phyloP scores from a whole-genome alignment of 2,888 invertebrate species.

The Carabus problematicus region DNA sequence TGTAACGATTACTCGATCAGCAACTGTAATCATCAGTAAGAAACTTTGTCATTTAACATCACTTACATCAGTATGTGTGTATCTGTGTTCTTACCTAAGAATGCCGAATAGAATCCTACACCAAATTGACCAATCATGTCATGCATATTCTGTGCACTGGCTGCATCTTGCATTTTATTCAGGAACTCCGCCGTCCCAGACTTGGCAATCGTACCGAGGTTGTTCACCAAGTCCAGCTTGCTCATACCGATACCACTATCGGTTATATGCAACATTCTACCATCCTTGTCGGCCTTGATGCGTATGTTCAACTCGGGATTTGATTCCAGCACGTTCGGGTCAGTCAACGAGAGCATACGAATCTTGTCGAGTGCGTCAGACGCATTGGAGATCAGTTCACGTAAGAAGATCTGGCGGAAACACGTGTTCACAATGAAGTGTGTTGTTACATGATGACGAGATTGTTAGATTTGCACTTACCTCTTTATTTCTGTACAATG shows the following conservation, averaged over 20 bases:
- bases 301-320: slow-evolving; percentile 87
- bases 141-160: slow-evolving; percentile 77
- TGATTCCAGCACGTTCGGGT: slow-evolving; percentile 77
- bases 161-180: slow-evolving; percentile 82
- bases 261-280: slow-evolving; percentile 88
- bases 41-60: slow-evolving; percentile 38
- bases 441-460: slow-evolving; percentile 24
- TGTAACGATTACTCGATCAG: slow-evolving; percentile 94
- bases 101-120: slow-evolving; percentile 99
- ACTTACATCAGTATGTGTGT: no score
- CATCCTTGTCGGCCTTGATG: slow-evolving; percentile 93
- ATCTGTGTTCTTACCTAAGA: slow-evolving; percentile 64
- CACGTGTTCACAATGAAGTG: no score
- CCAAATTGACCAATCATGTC: slow-evolving; percentile 99
- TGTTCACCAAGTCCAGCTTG: slow-evolving; percentile 88
- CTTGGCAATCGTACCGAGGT: slow-evolving; percentile 98
- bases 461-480: slow-evolving; percentile 57
- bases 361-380: slow-evolving; percentile 99
- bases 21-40: slow-evolving; percentile 70
- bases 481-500: slow-evolving; percentile 98
- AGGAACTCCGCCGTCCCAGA: slow-evolving; percentile 97
- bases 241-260: slow-evolving; percentile 99
- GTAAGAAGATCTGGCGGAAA: slow-evolving; percentile 81
- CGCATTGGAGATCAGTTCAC: slow-evolving; percentile 98
- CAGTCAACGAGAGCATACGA: slow-evolving; percentile 89